phyloP scores from a whole-genome alignment of 2,113 vertebrate species.

The Anarrhichthys ocellatus region DNA sequence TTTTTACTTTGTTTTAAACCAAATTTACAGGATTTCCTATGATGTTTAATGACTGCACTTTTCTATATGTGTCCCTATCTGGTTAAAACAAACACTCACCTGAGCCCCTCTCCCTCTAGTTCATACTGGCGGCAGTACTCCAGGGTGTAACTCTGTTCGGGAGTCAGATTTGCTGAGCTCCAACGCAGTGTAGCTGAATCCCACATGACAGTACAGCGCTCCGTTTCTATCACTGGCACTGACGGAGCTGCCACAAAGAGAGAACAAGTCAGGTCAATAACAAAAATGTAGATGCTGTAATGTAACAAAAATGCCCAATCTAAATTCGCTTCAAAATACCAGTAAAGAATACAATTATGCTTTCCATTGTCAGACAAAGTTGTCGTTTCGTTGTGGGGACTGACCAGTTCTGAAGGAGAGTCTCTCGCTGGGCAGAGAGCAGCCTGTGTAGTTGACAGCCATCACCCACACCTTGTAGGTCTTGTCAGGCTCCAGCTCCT shows the following conservation, averaged over 20 bases:
- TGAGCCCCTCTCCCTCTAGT: conserved; percentile 93
- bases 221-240: conserved; percentile 86
- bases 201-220: conserved; percentile 91
- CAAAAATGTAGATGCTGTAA: not conserved
- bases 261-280: not conserved
- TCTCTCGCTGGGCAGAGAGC: conserved; percentile 94
- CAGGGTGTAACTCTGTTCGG: conserved; percentile 87
- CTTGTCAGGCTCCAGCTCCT: conserved; percentile 93
- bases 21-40: not conserved
- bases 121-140: conserved; percentile 95
- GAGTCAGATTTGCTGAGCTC: conserved; percentile 67
- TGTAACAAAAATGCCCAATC: not conserved
- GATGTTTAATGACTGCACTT: not conserved
- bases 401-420: conserved; percentile 92
- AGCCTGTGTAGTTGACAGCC: conserved; percentile 96
- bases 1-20: not conserved
- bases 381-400: conserved; percentile 42
- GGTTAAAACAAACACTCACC: conserved; percentile 78
- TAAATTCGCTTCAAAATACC: not conserved
- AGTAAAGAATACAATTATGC: not conserved
- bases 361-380: not conserved
- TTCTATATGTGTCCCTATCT: not conserved
- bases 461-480: conserved; percentile 97
- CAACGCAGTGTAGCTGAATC: conserved; percentile 90
- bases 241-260: conserved; percentile 86